A percentile compares a stretch with the other conserved stretches of the same genome.
Evolutionary conservation across 2,888 invertebrate species (phyloP).

Genomic region (Tenthredo scrophulariae): DNA sequence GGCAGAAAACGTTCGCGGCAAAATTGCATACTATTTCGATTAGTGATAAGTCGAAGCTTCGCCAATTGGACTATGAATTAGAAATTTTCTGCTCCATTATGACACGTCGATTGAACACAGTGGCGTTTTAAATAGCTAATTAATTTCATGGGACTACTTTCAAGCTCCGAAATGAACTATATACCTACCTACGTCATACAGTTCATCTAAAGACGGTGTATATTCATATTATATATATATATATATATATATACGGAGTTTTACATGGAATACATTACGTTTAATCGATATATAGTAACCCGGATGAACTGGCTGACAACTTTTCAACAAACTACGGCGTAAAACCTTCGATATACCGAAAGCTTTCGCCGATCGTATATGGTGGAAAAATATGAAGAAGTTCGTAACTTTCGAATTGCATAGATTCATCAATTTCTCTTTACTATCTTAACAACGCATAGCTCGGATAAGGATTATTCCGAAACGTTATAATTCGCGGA

Average conservation of each 20-base stretch:
- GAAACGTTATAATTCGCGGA: background rate
- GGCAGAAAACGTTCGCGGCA: background rate
- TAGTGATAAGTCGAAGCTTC: background rate
- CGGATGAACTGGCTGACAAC: background rate
- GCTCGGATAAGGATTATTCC: background rate
- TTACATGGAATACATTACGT: slow-evolving; percentile 8
- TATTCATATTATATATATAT: no score
- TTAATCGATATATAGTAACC: slow-evolving; percentile 6
- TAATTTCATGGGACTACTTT: background rate
- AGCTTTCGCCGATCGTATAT: background rate
- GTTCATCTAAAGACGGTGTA: background rate
- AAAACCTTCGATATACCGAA: background rate
- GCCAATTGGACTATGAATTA: background rate
- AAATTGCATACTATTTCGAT: background rate
- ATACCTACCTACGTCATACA: background rate
- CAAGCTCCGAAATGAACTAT: background rate
- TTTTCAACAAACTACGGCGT: background rate
- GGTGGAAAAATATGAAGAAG: background rate
- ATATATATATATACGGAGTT: background rate
- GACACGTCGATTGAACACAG: background rate
- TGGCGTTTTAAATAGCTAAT: background rate
- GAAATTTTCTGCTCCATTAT: background rate
- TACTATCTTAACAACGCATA: background rate
- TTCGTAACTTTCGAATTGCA: background rate
- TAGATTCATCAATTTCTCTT: background rate